These are phyloP conservation scores for Xanthia togata DNA, from an alignment of 2,888 invertebrate species.

Conservation along the genomic window DNA sequence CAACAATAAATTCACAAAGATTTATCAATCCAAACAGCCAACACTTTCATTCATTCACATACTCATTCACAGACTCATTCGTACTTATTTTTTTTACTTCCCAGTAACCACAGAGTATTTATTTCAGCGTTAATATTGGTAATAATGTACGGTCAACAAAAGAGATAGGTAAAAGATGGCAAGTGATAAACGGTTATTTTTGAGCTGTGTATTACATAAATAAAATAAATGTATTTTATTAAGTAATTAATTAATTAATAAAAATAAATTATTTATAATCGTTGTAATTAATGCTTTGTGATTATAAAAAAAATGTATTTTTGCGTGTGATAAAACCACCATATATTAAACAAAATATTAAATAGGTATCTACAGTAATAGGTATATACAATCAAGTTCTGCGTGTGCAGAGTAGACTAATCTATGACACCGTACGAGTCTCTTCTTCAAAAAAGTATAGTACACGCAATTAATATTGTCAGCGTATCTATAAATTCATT, in stretches of 20 bases:
- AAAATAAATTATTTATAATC: background rate
- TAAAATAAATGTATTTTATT: background rate
- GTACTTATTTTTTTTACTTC: constrained; percentile 15
- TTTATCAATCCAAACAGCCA: background rate
- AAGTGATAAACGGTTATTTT: background rate
- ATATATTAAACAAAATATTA: background rate
- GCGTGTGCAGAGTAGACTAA: no score
- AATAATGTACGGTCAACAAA: constrained; percentile 21
- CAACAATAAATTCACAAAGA: background rate
- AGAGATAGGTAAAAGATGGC: background rate
- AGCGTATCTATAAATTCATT: no score
- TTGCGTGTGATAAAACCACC: background rate
- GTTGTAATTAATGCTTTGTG: background rate
- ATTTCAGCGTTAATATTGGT: constrained; percentile 22
- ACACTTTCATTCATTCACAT: background rate
- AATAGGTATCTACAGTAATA: background rate
- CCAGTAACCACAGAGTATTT: constrained; percentile 20
- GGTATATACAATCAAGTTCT: no score
- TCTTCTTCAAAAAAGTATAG: background rate
- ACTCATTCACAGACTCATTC: background rate
- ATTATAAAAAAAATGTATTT: background rate
- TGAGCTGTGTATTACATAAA: background rate
- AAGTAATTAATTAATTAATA: background rate
- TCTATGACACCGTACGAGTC: background rate
- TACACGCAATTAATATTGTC: background rate